Evolutionary conservation across 1,140 invertebrate species (phyloP), one percentile per base, ranked within the genome.

Genomic region (Artemia franciscana): DNA sequence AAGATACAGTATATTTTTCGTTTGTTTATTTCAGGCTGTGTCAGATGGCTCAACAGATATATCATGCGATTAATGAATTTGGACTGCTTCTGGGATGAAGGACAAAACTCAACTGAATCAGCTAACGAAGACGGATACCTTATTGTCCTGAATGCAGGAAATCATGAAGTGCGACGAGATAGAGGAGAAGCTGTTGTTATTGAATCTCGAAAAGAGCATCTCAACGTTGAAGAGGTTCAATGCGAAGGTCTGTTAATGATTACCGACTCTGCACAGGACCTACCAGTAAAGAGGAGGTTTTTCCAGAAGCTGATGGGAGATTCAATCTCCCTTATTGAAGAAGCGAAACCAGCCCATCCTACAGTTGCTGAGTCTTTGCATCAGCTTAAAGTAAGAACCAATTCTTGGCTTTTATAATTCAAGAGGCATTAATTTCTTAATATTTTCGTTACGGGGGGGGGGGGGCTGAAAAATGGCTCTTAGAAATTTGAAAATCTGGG

Each of bases 301-400:
- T 77, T 78, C 69, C 69, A 73, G 61, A 58, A 65, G n/a, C 26
- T 68, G 28, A 74, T 76, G 72, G 73, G 71, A 1, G 67, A 66
- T 39, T 69, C 68, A n/a, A 67, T 78, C 5, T 64, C 66, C 24
- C 62, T 78, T 5, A 66, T 71, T 5, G 71, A 73, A 61, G 76
- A 77, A 61, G 73, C 76, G 65, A 75, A 72, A n/a, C 72, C 76
- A 7, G 76, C 75, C 65, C 76, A 77, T 67, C 71, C 77, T n/a
- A 73, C 75, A 39, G 78, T 82, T 56, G 76, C 78, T n/a, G 76
- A 78, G 61, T 78, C 81, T 4, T 74, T 83, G n/a, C 71, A 73
- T 23, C 71, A 78, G 7, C 75, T 85, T 5, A 84, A 82, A 74
- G 77, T 82, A 70, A 69, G 64, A 5, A 9, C 4, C 5, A 25